Conservation (phyloP, 2,797 vertebrate species). For the Gephyroberyx darwinii region DNA sequence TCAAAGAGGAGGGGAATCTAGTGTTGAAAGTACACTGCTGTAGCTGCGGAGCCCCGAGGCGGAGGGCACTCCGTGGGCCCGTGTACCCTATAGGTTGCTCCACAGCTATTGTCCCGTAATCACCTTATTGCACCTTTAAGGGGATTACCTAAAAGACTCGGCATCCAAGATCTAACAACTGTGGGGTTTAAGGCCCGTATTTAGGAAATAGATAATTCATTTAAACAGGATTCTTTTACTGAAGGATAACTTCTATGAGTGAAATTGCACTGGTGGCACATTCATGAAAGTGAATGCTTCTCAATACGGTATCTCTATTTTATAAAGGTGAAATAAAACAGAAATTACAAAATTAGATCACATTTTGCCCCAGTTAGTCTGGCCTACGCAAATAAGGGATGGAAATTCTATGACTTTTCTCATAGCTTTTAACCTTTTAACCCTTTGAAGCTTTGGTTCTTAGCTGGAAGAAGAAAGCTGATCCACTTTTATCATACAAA, state of each 20-base stretch:
- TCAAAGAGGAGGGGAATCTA: slow-evolving; percentile 53
- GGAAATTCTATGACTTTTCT: too few species aligned
- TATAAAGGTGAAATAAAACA: neutral
- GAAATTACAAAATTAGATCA: neutral
- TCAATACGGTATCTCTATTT: neutral
- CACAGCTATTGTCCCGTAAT: slow-evolving; percentile 7
- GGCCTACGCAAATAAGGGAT: too few species aligned
- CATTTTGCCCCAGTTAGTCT: too few species aligned
- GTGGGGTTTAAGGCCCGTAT: slow-evolving; percentile 13
- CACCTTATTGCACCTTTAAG: slow-evolving; percentile 34
- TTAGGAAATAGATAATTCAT: neutral
- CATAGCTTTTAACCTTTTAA: too few species aligned
- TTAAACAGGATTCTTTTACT: neutral
- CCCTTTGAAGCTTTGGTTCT: too few species aligned
- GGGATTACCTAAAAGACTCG: slow-evolving; percentile 18
- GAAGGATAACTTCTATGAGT: neutral
- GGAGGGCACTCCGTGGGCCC: slow-evolving; percentile 28
- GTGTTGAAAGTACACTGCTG: slow-evolving; percentile 29
- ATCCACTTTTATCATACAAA: neutral
- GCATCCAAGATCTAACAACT: slow-evolving; percentile 28
- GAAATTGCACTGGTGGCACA: neutral
- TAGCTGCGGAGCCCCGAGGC: slow-evolving; percentile 19
- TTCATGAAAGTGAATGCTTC: too few species aligned
- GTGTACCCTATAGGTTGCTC: slow-evolving; percentile 7
- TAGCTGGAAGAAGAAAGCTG: too few species aligned